phyloP scores from a whole-genome alignment of 2,113 vertebrate species.

The Nothocercus julius region DNA sequence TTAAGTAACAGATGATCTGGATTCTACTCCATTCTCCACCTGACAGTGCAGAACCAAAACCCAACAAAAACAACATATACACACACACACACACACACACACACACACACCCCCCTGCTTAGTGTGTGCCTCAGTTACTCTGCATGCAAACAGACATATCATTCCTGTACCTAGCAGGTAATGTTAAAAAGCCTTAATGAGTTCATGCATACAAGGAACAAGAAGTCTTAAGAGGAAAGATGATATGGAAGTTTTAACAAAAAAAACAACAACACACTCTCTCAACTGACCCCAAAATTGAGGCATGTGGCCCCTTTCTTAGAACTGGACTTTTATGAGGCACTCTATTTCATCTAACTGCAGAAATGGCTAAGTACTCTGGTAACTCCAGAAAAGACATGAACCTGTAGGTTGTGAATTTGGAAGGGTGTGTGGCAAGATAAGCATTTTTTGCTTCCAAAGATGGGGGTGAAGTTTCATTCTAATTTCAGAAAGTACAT shows the following conservation, averaged over 20 bases:
- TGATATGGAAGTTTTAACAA: not conserved
- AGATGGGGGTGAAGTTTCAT: not conserved
- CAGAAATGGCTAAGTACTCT: not conserved
- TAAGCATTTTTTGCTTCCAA: not conserved
- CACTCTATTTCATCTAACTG: not conserved
- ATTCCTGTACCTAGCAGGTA: not conserved
- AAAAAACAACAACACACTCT: not conserved
- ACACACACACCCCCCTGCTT: not conserved
- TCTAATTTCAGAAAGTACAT: not conserved
- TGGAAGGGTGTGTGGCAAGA: not conserved
- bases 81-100: not conserved
- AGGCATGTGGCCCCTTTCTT: not conserved
- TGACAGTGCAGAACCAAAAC: not conserved
- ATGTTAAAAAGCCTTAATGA: not conserved
- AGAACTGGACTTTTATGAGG: not conserved
- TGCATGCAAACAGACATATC: not conserved
- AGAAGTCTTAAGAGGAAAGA: not conserved
- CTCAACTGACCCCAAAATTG: not conserved
- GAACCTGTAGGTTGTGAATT: not conserved
- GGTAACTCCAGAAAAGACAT: not conserved
- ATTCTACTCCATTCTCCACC: conserved; percentile 12
- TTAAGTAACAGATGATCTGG: conserved; percentile 31
- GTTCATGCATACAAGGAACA: not conserved
- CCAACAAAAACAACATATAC: not conserved
- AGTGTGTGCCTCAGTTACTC: not conserved